These are phyloP conservation scores for Chrysolina haemoptera DNA, from an alignment of 2,888 invertebrate genomes.

Conservation along the genomic window DNA sequence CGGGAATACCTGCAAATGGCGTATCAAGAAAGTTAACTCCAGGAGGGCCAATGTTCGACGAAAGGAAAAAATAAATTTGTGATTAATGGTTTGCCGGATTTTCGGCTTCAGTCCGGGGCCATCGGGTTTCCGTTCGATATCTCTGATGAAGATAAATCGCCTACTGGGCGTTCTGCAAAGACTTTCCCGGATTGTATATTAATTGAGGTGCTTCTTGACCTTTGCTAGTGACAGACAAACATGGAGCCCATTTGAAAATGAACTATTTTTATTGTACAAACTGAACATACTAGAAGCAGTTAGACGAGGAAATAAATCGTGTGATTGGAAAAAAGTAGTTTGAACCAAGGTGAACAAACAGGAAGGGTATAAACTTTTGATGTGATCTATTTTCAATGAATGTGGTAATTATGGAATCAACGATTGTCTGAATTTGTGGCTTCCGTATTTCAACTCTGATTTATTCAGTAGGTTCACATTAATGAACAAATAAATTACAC, in stretches of 20 bases:
- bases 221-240: not conserved
- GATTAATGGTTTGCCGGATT: constrained; percentile 16
- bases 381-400: too few species aligned
- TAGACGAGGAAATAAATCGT: too few species aligned
- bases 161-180: constrained; percentile 12
- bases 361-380: too few species aligned
- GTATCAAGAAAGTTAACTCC: constrained; percentile 20
- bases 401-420: too few species aligned
- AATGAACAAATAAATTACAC: too few species aligned
- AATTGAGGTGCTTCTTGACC: not conserved
- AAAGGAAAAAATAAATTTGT: constrained; percentile 19
- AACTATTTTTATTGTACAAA: too few species aligned
- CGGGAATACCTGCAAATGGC: constrained; percentile 24
- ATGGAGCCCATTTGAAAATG: not conserved
- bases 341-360: too few species aligned
- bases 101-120: constrained; percentile 9
- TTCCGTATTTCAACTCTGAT: too few species aligned
- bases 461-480: too few species aligned
- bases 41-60: constrained; percentile 19
- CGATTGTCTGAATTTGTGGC: too few species aligned
- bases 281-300: too few species aligned
- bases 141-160: constrained; percentile 19
- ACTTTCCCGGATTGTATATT: not conserved
- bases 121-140: constrained; percentile 19
- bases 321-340: too few species aligned